phyloP scores from a whole-genome alignment of 2,888 invertebrate species.

The Lomographa bimaculata region DNA sequence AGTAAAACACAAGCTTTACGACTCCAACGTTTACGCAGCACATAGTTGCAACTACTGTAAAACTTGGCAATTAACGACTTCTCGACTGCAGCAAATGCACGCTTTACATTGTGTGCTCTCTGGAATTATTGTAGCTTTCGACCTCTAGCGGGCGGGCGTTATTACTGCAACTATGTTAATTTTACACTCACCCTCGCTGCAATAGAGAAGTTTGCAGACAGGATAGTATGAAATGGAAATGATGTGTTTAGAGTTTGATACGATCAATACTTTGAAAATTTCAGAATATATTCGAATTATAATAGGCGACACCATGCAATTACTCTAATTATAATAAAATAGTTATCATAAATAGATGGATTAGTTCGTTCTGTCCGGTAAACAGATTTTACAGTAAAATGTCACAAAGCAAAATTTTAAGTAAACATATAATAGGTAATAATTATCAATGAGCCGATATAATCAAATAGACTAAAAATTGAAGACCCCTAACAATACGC shows the following conservation, averaged over 20 bases:
- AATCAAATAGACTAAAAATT: no score
- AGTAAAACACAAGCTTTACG: constrained; percentile 12
- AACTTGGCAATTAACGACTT: constrained; percentile 32
- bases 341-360: no score
- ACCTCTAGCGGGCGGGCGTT: constrained; percentile 28
- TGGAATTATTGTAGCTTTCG: constrained; percentile 21
- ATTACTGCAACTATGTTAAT: constrained; percentile 40
- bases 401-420: no score
- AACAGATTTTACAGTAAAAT: no score
- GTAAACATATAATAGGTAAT: no score
- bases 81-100: constrained; percentile 19
- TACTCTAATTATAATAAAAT: no score
- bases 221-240: constrained; percentile 18
- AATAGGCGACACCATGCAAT: no score
- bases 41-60: constrained; percentile 22
- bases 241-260: constrained; percentile 1
- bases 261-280: no score
- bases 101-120: constrained; percentile 35
- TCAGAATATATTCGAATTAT: no score
- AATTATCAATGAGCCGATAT: no score
- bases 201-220: constrained; percentile 10
- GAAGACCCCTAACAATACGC: constrained; percentile 21
- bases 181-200: constrained; percentile 18
- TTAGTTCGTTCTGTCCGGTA: no score
- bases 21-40: constrained; percentile 18